These are phyloP conservation scores for Pyralis farinalis DNA, from an alignment of 2,888 invertebrate species.

Conservation along the genomic window DNA sequence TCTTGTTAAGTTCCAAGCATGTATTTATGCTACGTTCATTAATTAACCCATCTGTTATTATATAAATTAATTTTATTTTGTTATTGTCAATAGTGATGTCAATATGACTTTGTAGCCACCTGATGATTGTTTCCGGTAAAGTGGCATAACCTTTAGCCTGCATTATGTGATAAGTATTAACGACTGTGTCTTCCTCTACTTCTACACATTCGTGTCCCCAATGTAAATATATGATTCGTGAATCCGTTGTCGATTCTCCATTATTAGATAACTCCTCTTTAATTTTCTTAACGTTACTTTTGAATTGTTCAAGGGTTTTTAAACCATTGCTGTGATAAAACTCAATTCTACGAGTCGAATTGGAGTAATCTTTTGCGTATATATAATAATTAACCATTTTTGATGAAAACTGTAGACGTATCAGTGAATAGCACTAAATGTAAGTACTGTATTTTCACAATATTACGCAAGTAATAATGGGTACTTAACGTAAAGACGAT, in stretches of 20 bases:
- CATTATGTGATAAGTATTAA: neutral
- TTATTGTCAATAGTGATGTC: constrained; percentile 8
- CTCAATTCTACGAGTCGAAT: constrained; percentile 17
- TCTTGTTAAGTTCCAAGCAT: constrained; percentile 25
- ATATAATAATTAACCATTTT: constrained; percentile 21
- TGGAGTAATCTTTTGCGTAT: constrained; percentile 24
- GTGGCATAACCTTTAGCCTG: neutral
- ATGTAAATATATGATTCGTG: constrained; percentile 27
- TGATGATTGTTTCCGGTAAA: constrained; percentile 19
- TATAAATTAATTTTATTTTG: constrained; percentile 31
- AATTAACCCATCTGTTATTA: constrained; percentile 36
- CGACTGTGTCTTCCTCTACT: constrained; percentile 22
- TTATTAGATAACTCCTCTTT: constrained; percentile 6
- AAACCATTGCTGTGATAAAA: constrained; percentile 28
- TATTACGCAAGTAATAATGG: too few species aligned
- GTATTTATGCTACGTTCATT: neutral
- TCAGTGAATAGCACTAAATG: too few species aligned
- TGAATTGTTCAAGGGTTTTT: constrained; percentile 19
- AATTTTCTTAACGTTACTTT: constrained; percentile 19
- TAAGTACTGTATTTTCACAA: too few species aligned
- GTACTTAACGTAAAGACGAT: too few species aligned
- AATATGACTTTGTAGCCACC: constrained; percentile 16
- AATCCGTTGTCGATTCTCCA: neutral
- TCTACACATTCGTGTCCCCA: constrained; percentile 28
- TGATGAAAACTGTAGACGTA: neutral